Evolutionary conservation across 2,888 invertebrate species (phyloP).

Genomic region (Plebejus anna): DNA sequence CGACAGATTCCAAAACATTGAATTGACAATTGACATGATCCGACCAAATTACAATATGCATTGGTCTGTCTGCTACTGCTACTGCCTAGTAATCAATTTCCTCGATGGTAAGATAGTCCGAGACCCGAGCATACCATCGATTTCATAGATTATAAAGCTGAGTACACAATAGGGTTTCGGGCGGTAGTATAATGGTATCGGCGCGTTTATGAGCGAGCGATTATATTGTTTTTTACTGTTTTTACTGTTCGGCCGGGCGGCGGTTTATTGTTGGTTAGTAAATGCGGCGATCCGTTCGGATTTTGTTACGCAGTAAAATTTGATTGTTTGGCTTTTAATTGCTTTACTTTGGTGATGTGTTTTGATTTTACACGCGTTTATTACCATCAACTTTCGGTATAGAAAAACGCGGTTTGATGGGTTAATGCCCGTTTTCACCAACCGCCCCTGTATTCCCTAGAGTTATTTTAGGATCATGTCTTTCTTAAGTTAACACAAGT

Average conservation of each 20-base stretch:
- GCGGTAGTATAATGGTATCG: constrained; percentile 37
- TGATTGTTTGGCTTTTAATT: constrained; percentile 60
- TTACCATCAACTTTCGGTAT: constrained; percentile 27
- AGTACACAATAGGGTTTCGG: not conserved
- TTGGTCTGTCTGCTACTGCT: too few species aligned
- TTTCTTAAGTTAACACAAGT: too few species aligned
- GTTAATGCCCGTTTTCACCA: too few species aligned
- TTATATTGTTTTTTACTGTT: constrained; percentile 51
- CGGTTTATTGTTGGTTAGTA: constrained; percentile 53
- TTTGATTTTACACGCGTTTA: constrained; percentile 38
- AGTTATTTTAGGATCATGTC: too few species aligned
- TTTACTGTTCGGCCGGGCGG: constrained; percentile 42
- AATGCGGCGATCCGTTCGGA: constrained; percentile 49
- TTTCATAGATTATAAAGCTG: not conserved
- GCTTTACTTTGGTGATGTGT: constrained; percentile 42
- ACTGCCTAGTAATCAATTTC: too few species aligned
- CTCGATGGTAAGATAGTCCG: too few species aligned
- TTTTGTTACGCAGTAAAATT: constrained; percentile 63
- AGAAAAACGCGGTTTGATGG: not conserved
- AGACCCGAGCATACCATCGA: too few species aligned
- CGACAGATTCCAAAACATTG: too few species aligned
- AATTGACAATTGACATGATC: too few species aligned
- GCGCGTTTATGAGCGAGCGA: constrained; percentile 53
- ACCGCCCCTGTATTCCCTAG: too few species aligned
- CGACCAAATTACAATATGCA: too few species aligned